A percentile compares a stretch with the other conserved stretches of the same genome.
These are phyloP conservation scores for Pagrus major DNA, from an alignment of 2,113 vertebrate species.

Conservation along the genomic window DNA sequence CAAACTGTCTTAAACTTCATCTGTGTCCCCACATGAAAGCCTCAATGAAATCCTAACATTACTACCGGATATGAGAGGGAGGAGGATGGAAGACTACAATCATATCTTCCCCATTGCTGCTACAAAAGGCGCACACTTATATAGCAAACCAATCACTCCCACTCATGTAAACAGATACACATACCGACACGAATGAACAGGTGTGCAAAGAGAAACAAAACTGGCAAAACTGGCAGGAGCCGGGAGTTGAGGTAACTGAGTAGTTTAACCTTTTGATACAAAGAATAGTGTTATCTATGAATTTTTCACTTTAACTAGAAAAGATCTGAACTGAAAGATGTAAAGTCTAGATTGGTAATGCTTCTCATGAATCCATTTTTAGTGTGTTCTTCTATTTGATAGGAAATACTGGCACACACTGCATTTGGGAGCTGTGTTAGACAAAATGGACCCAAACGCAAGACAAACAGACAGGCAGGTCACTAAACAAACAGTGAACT, in stretches of 20 bases:
- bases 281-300: too few species aligned
- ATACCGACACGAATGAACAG: conserved; percentile 49
- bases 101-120: conserved; percentile 5
- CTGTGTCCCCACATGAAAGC: background rate
- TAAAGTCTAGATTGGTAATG: too few species aligned
- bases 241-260: background rate
- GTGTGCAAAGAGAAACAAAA: conserved; percentile 40
- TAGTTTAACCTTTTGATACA: conserved; percentile 27
- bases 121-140: conserved; percentile 19
- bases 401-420: too few species aligned
- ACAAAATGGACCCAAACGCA: too few species aligned
- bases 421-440: too few species aligned
- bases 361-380: too few species aligned
- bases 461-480: too few species aligned
- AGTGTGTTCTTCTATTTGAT: too few species aligned
- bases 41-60: conserved; percentile 9
- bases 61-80: background rate
- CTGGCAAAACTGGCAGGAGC: conserved; percentile 3
- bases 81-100: background rate
- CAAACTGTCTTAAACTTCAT: conserved; percentile 15
- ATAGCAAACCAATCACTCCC: conserved; percentile 51
- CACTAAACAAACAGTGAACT: too few species aligned
- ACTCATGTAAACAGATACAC: conserved; percentile 53
- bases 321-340: too few species aligned
- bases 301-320: too few species aligned